Percentiles rank a stretch among this genome's conserved stretches.
Evolutionary conservation across 1,140 invertebrate species (phyloP).

Genomic region (Nomia melanderi): DNA sequence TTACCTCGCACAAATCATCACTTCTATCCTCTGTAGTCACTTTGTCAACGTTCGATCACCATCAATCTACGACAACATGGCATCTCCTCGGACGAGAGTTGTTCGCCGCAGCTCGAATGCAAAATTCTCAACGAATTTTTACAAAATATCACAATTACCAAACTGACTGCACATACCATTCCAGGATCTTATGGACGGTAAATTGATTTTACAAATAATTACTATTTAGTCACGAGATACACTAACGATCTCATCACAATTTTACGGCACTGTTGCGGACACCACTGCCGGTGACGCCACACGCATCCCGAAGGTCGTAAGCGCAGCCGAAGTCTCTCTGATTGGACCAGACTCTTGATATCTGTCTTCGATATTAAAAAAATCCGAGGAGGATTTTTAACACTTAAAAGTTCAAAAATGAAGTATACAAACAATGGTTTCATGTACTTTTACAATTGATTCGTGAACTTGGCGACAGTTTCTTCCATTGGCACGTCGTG

Average conservation of each 20-base stretch:
- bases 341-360: background rate
- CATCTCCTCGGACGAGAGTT: background rate
- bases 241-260: constrained; percentile 13
- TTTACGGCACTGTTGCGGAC: constrained; percentile 38
- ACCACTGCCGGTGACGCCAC: constrained; percentile 29
- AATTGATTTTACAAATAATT: background rate
- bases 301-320: constrained; percentile 24
- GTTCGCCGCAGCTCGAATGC: background rate
- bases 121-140: background rate
- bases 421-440: background rate
- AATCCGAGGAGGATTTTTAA: background rate
- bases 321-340: background rate
- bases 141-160: background rate
- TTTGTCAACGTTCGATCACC: constrained; percentile 12
- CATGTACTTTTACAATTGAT: background rate
- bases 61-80: constrained; percentile 32
- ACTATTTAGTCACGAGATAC: background rate
- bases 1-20: constrained; percentile 54
- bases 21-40: constrained; percentile 29
- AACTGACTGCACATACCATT: background rate
- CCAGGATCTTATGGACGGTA: too few relatives aligned
- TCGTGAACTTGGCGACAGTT: background rate
- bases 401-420: background rate
- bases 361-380: background rate
- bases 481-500: background rate